Percentiles rank a stretch among this genome's conserved stretches.
These are phyloP conservation scores for Ceyx cyanopectus DNA, from an alignment of 2,113 vertebrate genomes.

Conservation along the genomic window DNA sequence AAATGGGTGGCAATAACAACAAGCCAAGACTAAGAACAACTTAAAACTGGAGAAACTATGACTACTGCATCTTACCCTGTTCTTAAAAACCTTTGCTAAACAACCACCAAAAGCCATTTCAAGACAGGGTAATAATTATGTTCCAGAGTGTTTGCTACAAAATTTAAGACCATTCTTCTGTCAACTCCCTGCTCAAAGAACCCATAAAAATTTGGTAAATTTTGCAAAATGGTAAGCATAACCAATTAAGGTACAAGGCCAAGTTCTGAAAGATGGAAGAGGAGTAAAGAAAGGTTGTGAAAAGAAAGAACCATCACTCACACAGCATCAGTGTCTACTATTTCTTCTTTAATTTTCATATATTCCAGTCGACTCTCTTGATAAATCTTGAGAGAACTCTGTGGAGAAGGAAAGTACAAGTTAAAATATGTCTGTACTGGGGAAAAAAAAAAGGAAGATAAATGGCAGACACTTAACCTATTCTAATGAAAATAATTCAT, in stretches of 20 bases:
- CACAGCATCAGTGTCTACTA: slow-evolving; percentile 79
- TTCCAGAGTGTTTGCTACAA: not conserved
- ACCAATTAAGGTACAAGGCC: not conserved
- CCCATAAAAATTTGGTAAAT: not conserved
- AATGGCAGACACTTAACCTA: not conserved
- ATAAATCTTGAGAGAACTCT: slow-evolving; percentile 87
- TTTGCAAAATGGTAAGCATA: not conserved
- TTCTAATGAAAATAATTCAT: not conserved
- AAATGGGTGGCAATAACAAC: not conserved
- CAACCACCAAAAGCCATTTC: not conserved
- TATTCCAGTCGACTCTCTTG: slow-evolving; percentile 81
- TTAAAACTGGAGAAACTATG: not conserved
- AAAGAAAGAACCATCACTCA: slow-evolving; percentile 69
- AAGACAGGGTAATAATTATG: not conserved
- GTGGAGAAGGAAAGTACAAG: not conserved
- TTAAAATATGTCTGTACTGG: not conserved
- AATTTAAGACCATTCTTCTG: not conserved
- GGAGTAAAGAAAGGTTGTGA: not conserved
- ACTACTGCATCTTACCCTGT: not conserved
- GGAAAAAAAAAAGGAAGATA: not conserved
- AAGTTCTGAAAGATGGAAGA: not conserved
- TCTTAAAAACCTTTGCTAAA: not conserved
- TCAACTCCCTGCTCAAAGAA: not conserved
- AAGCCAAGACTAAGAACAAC: not conserved
- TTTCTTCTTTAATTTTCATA: slow-evolving; percentile 83